These are phyloP conservation scores for Erpetoichthys calabaricus DNA, from an alignment of 2,797 vertebrate species.

Conservation along the genomic window DNA sequence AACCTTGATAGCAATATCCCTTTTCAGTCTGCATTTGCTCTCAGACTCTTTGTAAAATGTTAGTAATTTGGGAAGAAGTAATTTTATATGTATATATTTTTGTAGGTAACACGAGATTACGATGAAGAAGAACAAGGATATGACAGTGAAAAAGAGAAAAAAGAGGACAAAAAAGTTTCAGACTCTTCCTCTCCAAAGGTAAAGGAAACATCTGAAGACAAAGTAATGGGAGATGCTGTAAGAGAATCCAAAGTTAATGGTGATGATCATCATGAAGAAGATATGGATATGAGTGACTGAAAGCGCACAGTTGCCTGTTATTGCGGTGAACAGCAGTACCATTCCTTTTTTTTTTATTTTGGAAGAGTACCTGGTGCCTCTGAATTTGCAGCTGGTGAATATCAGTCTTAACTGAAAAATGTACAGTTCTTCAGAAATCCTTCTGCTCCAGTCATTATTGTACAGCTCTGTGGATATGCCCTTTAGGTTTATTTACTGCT, in stretches of 20 bases:
- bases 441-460: slow-evolving; percentile 11
- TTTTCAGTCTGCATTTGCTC: background rate
- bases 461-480: slow-evolving; percentile 18
- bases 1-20: background rate
- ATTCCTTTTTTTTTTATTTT: slow-evolving; percentile 41
- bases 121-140: slow-evolving; percentile 96
- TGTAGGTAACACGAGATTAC: slow-evolving; percentile 90
- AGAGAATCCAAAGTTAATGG: slow-evolving; percentile 84
- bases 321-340: slow-evolving; percentile 30
- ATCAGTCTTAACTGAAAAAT: slow-evolving; percentile 35
- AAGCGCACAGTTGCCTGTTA: slow-evolving; percentile 12
- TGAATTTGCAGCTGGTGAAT: slow-evolving; percentile 18
- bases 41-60: slow-evolving; percentile 18
- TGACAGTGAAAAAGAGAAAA: slow-evolving; percentile 83
- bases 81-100: no score
- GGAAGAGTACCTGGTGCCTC: slow-evolving; percentile 29
- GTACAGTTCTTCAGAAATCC: slow-evolving; percentile 15
- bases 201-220: slow-evolving; percentile 49
- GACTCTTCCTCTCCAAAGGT: slow-evolving; percentile 62
- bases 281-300: slow-evolving; percentile 98
- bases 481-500: slow-evolving; percentile 13
- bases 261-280: slow-evolving; percentile 87
- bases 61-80: no score
- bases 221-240: slow-evolving; percentile 37
- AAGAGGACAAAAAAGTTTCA: slow-evolving; percentile 57